Percentiles rank a stretch among this genome's conserved stretches.
These are phyloP conservation scores for Gisinianus flammeolus DNA, from an alignment of 2,888 invertebrate species.

Conservation along the genomic window DNA sequence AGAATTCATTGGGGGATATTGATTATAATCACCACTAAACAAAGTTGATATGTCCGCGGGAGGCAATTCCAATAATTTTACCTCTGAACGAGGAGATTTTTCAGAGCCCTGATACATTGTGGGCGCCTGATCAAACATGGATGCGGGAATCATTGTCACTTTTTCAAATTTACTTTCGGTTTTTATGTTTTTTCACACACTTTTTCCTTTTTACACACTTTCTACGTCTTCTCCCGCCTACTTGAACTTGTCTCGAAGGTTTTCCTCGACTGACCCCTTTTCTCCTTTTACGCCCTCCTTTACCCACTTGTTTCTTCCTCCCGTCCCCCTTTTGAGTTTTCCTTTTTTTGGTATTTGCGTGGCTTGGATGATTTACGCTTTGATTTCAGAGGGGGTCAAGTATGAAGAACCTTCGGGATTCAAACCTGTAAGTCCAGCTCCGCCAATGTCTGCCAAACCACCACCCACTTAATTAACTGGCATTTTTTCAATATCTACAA, in stretches of 20 bases:
- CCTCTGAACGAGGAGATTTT: not conserved
- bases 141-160: too few relatives aligned
- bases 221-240: too few relatives aligned
- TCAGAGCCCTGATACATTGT: not conserved
- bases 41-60: not conserved
- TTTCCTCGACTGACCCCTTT: not conserved
- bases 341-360: not conserved
- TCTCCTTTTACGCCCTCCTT: not conserved
- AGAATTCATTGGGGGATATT: not conserved
- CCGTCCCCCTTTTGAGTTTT: too few relatives aligned
- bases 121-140: not conserved
- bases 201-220: too few relatives aligned
- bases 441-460: too few relatives aligned
- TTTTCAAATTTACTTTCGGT: not conserved
- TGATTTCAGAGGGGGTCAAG: not conserved
- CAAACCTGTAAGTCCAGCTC: not conserved
- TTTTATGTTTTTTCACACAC: not conserved
- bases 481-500: not conserved
- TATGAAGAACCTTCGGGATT: not conserved
- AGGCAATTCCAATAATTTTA: not conserved
- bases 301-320: not conserved
- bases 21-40: constrained; percentile 1
- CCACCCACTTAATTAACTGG: too few relatives aligned
- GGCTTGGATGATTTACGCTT: too few relatives aligned
- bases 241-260: not conserved